Conservation (phyloP, 1,140 invertebrate species). For the Macrosteles quadrilineatus region DNA sequence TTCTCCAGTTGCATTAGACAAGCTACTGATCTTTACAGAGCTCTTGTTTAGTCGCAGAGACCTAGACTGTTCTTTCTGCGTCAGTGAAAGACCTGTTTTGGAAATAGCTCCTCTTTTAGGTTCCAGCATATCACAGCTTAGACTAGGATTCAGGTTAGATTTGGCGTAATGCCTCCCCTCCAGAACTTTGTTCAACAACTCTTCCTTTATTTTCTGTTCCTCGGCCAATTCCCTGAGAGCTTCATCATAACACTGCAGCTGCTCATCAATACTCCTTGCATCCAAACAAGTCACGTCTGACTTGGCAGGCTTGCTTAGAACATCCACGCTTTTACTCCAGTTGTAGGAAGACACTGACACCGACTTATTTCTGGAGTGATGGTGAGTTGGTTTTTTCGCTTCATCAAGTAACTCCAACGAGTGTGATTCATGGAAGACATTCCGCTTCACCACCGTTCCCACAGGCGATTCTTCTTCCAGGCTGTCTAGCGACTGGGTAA, state of each 20-base stretch:
- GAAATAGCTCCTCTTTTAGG: not conserved
- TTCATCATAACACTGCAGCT: constrained; percentile 45
- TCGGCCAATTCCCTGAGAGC: constrained; percentile 43
- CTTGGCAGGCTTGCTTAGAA: constrained; percentile 27
- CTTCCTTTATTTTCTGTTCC: constrained; percentile 27
- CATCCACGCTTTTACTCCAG: constrained; percentile 40
- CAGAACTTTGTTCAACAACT: not conserved
- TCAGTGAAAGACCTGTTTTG: not conserved
- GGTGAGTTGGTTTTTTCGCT: constrained; percentile 17
- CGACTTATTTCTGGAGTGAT: constrained; percentile 40
- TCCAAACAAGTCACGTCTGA: constrained; percentile 29
- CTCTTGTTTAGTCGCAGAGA: not conserved
- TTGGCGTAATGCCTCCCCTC: not conserved
- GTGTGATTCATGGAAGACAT: constrained; percentile 39
- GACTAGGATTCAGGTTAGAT: constrained; percentile 2
- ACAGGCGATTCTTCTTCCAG: constrained; percentile 25
- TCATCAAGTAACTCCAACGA: constrained; percentile 41
- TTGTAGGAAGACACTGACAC: constrained; percentile 30
- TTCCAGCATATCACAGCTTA: not conserved
- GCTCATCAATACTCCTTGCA: constrained; percentile 41
- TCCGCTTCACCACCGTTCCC: constrained; percentile 36
- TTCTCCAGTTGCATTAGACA: not conserved
- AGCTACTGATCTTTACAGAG: not conserved
- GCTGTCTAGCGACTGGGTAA: constrained; percentile 26
- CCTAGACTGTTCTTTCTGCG: too few species aligned